Conservation (phyloP, 64 coral and sea anemone genomes). For the Montipora cactus region DNA sequence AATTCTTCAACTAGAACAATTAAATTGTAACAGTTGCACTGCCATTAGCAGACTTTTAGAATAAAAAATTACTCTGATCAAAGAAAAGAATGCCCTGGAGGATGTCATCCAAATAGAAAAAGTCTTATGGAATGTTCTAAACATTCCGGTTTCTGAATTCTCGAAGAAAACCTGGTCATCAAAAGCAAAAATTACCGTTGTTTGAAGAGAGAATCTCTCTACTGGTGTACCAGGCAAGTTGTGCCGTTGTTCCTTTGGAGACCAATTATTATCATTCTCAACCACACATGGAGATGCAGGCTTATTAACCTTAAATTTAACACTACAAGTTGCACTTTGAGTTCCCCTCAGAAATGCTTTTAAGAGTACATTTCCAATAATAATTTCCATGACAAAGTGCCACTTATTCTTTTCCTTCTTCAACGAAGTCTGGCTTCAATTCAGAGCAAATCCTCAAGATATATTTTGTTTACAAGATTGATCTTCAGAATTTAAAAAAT, state of each 20-base stretch:
- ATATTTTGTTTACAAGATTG: not conserved
- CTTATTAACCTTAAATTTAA: not conserved
- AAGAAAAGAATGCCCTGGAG: no score
- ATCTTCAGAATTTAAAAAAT: not conserved
- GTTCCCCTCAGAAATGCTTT: constrained; percentile 18
- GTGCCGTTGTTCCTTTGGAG: constrained; percentile 4
- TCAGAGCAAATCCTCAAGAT: not conserved
- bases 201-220: constrained; percentile 28
- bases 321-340: not conserved
- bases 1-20: no score
- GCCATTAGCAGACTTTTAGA: no score
- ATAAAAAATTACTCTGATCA: no score
- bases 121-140: not conserved
- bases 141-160: not conserved
- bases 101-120: not conserved
- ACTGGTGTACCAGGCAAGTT: constrained; percentile 28
- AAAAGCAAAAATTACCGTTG: constrained; percentile 19
- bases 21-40: no score
- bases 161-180: not conserved
- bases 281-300: not conserved
- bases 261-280: not conserved
- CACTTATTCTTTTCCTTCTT: not conserved
- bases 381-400: constrained; percentile 15
- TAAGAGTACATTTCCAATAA: constrained; percentile 38
- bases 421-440: not conserved